Base-by-base conservation (phyloP, 2,888 invertebrate genomes). In the Ophioninae sp. region DNA sequence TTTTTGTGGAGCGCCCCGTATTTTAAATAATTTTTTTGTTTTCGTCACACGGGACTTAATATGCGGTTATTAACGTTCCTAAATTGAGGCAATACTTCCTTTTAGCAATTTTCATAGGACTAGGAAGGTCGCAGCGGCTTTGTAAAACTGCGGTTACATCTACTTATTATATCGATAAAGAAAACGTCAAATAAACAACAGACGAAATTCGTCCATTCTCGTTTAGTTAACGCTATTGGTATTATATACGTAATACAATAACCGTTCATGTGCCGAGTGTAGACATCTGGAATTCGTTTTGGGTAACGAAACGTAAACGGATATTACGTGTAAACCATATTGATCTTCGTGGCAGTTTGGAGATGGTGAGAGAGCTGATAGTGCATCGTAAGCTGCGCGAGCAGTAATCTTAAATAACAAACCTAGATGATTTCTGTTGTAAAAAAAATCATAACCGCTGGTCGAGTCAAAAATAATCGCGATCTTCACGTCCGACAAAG, bases 261-360 rank as follows among this genome's bases (percentile, higher is more conserved):
- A 83, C 74, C 73, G 81, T 64, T 81, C 50, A 50, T 76, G 65
- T 83, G 81, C 78, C 78, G 50, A 83, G 74, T 77, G 59, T 81
- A 72, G 50, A 78, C 74, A 79, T 81, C 75, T 81, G 84, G 81
- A 84, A 84, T 79, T 67, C 41, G 61, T 81, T 79, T 75, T 70
- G 81, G 67, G 81, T 61, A 79, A 84, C 30, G 72, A 70, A 81
- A 81, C 44, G 39, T 37, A 69, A 84, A 79, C 79, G 74, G 56
- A 23, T 73, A 57, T 57, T 50, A 65, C 69, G 70, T 41, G 78
- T 83, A 74, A 80, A 78, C 65, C 59, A 62, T 41, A 77, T 56
- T 21, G 70, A 59, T 39, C 61, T 61, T 72, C 23, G 20, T 78
- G 81, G 81, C 74, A 81, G 81, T 83, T 64, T 50, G 20, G n/a